These are phyloP conservation scores for Brachionus koreanus DNA, from an alignment of 1,140 invertebrate species.

Conservation along the genomic window DNA sequence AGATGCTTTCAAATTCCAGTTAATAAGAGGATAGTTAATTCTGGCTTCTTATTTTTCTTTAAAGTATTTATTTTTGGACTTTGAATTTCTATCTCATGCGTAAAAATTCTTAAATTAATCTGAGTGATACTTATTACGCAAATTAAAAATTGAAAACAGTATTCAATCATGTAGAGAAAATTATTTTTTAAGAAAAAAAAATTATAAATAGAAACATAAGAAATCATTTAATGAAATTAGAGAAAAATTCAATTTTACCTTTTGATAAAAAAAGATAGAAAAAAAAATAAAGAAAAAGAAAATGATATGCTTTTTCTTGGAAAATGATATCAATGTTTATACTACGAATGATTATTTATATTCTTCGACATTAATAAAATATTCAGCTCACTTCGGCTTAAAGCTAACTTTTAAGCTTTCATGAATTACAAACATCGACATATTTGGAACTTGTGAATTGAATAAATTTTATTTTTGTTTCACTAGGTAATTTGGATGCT, in stretches of 20 bases:
- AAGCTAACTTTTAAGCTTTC: not conserved
- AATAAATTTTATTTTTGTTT: conserved; percentile 16
- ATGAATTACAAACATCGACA: not conserved
- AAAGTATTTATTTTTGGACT: conserved; percentile 16
- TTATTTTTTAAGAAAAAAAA: not conserved
- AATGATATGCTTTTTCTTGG: not conserved
- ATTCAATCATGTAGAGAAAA: conserved; percentile 9
- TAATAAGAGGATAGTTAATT: not conserved
- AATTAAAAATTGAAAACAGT: conserved; percentile 25
- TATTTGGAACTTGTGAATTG: conserved; percentile 2
- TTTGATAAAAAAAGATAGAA: not conserved
- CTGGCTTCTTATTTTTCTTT: not conserved
- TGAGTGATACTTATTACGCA: not conserved
- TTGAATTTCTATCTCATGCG: conserved; percentile 8
- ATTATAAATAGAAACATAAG: conserved; percentile 23
- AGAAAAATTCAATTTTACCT: not conserved
- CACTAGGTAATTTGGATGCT: conserved; percentile 3
- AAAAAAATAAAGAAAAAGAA: not conserved
- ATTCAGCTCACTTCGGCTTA: not conserved
- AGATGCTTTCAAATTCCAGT: not conserved
- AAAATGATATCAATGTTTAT: not conserved
- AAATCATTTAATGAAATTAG: conserved; percentile 3
- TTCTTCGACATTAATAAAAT: not conserved
- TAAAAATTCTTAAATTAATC: not conserved
- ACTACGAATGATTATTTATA: not conserved